Percentiles rank a stretch among this genome's conserved stretches.
phyloP scores from a whole-genome alignment of 1,140 invertebrate genomes.

The Lepidotrigona ventralis region DNA sequence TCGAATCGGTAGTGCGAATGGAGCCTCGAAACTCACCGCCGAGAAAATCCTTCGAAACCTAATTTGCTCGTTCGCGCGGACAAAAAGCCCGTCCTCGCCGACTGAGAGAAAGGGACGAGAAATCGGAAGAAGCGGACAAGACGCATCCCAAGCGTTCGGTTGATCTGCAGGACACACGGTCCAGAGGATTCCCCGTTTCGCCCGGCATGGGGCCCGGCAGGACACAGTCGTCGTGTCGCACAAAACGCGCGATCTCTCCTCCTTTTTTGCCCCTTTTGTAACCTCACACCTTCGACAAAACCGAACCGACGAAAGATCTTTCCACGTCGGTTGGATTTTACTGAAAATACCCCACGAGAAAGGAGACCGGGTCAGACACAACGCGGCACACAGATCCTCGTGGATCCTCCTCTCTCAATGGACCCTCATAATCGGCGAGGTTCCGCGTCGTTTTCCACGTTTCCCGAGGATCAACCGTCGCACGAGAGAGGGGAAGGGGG shows the following conservation, averaged over 20 bases:
- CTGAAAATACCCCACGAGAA: slow-evolving; percentile 56
- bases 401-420: slow-evolving; percentile 45
- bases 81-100: not conserved
- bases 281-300: slow-evolving; percentile 77
- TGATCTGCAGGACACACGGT: slow-evolving; percentile 42
- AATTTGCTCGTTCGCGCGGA: slow-evolving; percentile 23
- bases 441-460: slow-evolving; percentile 58
- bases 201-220: slow-evolving; percentile 40
- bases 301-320: slow-evolving; percentile 66
- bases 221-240: slow-evolving; percentile 37
- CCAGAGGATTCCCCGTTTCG: slow-evolving; percentile 34
- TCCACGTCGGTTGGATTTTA: slow-evolving; percentile 59
- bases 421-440: slow-evolving; percentile 73
- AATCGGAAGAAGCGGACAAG: slow-evolving; percentile 6
- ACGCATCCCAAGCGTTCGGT: slow-evolving; percentile 21
- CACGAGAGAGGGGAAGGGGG: no score
- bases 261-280: slow-evolving; percentile 69
- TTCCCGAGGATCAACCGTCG: slow-evolving; percentile 18
- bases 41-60: not conserved
- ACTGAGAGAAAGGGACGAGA: not conserved
- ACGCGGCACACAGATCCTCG: slow-evolving; percentile 33
- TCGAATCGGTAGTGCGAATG: no score
- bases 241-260: slow-evolving; percentile 71
- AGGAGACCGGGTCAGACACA: slow-evolving; percentile 60
- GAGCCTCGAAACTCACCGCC: not conserved